Base-by-base conservation (phyloP, 1,140 invertebrate genomes). In the Zaprionus capensis region DNA sequence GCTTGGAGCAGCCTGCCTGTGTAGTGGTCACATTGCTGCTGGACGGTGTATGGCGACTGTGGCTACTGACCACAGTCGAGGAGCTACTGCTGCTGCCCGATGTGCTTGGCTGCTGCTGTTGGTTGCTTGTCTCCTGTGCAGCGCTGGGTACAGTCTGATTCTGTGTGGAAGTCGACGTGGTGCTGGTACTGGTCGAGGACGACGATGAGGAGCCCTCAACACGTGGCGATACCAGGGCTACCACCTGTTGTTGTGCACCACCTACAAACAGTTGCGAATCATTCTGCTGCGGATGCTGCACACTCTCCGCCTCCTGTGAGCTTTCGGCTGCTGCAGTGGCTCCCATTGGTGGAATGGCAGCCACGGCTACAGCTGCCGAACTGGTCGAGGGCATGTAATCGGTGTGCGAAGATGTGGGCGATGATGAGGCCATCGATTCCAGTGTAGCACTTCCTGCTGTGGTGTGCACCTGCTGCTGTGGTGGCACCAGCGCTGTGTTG, bases 341-440 rank as follows among this genome's bases (percentile, higher is more conserved):
- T 69, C 91, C 91, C 94, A 91, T 93, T 78, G 94, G 79, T 80
- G 93, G 92, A 55, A 94, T 84, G 6, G 94, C 91, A 73, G 93
- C 93, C 82, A 93, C 92, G 82, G 93, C 86, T 82, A 93, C 92
- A 77, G 91, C 83, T 65, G 95, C 92, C 53, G 95, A 96, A 46
- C 95, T 96, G 1, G 95, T 96, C 0, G 95, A 95, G 2, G 95
- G 95, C 94, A 96, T 95, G 84, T 96, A 96, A 82, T 96, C 95
- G 0, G 95, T 96, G 73, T 95, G 94, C 12, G 94, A 94, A 49
- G 94, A 94, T 55, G 94, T 95, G 15, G 94, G 94, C 56, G 94
- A 94, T 2, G 94, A 94, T 5, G 94, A 94, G 7, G 85, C 85
- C 80, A 94, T 91, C 0, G 93, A 93, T 71, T 95, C 93, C 91